These are phyloP conservation scores for Dendronephthya gigantea DNA, from an alignment of 64 coral and sea anemone genomes.

Conservation along the genomic window DNA sequence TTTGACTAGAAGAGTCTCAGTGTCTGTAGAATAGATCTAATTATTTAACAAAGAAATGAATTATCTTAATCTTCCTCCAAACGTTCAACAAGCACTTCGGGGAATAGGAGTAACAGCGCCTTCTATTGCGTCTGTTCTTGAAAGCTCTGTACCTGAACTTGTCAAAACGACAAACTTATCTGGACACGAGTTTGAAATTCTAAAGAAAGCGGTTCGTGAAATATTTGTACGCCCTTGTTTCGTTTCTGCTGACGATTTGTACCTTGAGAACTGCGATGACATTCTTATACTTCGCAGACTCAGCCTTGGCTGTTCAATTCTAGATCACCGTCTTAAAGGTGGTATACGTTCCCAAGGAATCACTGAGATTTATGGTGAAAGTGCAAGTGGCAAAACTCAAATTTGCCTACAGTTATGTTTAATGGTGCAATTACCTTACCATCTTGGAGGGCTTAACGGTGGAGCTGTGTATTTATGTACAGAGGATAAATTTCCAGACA, in stretches of 20 bases:
- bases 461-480: constrained; percentile 80
- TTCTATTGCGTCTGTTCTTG: neutral
- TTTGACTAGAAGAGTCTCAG: too few relatives aligned
- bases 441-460: constrained; percentile 53
- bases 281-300: constrained; percentile 21
- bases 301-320: constrained; percentile 54
- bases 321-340: constrained; percentile 51
- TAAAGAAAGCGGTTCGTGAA: constrained; percentile 46
- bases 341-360: constrained; percentile 61
- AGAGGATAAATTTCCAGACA: constrained; percentile 91
- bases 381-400: constrained; percentile 82
- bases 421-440: constrained; percentile 61
- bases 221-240: constrained; percentile 40
- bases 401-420: constrained; percentile 75
- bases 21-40: too few relatives aligned
- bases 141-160: constrained; percentile 55
- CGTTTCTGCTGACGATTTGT: constrained; percentile 53
- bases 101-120: too few relatives aligned
- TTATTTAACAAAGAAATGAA: too few relatives aligned
- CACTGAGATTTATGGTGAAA: constrained; percentile 82
- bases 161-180: constrained; percentile 69
- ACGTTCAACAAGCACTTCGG: too few relatives aligned
- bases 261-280: neutral
- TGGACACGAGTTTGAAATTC: constrained; percentile 50
- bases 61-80: too few relatives aligned